Percentiles rank a stretch among this genome's conserved stretches.
Evolutionary conservation across 2,797 vertebrate species (phyloP).

Genomic region (Macropus fuliginosus): DNA sequence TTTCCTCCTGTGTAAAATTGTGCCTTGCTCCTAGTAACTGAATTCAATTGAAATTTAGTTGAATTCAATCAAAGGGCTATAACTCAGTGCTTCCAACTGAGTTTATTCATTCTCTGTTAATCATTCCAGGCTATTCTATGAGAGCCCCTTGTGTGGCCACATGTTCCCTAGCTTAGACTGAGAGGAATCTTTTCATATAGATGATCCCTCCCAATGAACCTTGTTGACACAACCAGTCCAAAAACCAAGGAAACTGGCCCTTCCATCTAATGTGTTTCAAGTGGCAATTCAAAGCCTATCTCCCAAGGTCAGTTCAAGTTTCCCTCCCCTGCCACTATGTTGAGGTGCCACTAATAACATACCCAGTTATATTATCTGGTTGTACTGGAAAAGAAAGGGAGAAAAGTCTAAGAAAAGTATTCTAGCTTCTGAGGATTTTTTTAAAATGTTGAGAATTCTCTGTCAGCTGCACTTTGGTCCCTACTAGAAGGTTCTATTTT

Average conservation of each 20-base stretch:
- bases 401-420: background rate
- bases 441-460: background rate
- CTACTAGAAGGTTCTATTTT: slow-evolving; percentile 43
- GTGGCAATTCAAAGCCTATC: background rate
- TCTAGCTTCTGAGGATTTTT: background rate
- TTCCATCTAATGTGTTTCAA: background rate
- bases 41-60: background rate
- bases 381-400: background rate
- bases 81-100: no score
- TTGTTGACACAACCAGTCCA: background rate
- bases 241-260: background rate
- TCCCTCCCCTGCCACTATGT: background rate
- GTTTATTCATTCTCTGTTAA: background rate
- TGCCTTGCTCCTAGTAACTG: background rate
- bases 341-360: background rate
- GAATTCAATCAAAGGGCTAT: background rate
- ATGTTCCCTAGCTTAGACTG: background rate
- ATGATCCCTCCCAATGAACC: background rate
- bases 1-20: background rate
- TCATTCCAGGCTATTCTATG: background rate
- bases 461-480: slow-evolving; percentile 34
- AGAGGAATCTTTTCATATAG: background rate
- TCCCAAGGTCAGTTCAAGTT: background rate
- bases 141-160: background rate
- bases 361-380: background rate